Evolutionary conservation across 2,113 vertebrate species (phyloP).

Genomic region (Oryzias woworae): DNA sequence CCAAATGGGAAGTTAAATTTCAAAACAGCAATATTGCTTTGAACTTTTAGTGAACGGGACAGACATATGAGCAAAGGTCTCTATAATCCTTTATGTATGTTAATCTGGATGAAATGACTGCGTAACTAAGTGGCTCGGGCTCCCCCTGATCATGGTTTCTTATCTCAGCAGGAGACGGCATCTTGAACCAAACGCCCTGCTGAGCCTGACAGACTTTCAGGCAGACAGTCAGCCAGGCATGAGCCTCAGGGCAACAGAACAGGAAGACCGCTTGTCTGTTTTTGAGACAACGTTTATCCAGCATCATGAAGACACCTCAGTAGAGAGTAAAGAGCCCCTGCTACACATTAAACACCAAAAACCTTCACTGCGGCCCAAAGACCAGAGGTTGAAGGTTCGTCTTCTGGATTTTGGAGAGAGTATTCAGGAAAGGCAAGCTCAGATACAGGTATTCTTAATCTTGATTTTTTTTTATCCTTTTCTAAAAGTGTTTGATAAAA

Average conservation of each 20-base stretch:
- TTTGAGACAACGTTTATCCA: constrained; percentile 5
- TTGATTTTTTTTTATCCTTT: too few species aligned
- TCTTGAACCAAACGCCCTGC: constrained; percentile 27
- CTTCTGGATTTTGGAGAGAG: constrained; percentile 14
- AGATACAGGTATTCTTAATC: constrained; percentile 36
- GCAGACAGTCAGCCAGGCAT: constrained; percentile 7
- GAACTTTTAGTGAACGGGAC: too few species aligned
- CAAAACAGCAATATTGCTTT: too few species aligned
- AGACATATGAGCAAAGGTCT: not conserved
- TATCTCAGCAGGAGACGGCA: constrained; percentile 49
- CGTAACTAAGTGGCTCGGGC: constrained; percentile 13
- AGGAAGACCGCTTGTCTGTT: constrained; percentile 11
- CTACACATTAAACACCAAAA: not conserved
- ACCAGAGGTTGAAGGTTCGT: constrained; percentile 26
- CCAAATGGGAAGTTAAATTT: too few species aligned
- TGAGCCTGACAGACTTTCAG: constrained; percentile 24
- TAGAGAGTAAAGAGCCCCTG: not conserved
- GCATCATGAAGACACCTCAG: not conserved
- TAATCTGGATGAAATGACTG: constrained; percentile 36
- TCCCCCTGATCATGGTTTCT: constrained; percentile 36
- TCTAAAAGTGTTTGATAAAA: not conserved
- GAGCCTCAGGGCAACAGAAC: constrained; percentile 20
- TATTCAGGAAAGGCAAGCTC: constrained; percentile 8
- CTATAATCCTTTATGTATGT: constrained; percentile 26
- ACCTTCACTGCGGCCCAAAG: constrained; percentile 12